Evolutionary conservation across 2,113 vertebrate genomes (phyloP), one percentile per base, ranked within the genome.

Genomic region (Carlito syrichta): DNA sequence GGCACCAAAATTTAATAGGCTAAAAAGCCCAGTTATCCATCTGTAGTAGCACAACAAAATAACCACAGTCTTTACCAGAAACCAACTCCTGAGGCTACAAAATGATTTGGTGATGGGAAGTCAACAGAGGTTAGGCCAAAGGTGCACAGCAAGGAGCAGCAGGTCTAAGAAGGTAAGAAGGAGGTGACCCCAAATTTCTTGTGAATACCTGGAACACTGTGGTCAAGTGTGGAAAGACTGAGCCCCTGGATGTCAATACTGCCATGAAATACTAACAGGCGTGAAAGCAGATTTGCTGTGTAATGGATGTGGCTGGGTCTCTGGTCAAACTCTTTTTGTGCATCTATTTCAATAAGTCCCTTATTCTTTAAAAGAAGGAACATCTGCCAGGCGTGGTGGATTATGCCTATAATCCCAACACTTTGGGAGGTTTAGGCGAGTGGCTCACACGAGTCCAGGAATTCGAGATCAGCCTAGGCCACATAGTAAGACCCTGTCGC

Each of bases 71-170:
- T 4, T 12, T 2, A n/a, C 3, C 48, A 38, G 54, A 66, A 19
- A 43, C 17, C 60, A 66, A 22, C 25, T 40, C 30, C 23, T 12
- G 6, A 5, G 1, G 22, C 10, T 40, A n/a, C 6, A 27, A 6
- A 40, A 40, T 17, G 5, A n/a, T 17, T 8, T 8, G n/a, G 54
- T 2, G 38, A 50, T 9, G 8, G 22, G 11, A 27, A 40, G 3
- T 5, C 32, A 20, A 9, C 35, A 25, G 4, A 62, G 14, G 5
- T 0, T 17, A 7, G 0, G 25, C 12, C 32, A 11, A n/a, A 10
- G 17, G 38, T 4, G 50, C 12, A 22, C 14, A 4, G 10, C 5
- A 35, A 66, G 23, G n/a, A 16, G 8, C 14, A 10, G 19, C 0
- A 3, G 40, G 8, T 69, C 23, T 10, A 32, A 83, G 60, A 78